phyloP scores from a whole-genome alignment of 1,140 invertebrate genomes.

The Lasioglossum baleicum region DNA sequence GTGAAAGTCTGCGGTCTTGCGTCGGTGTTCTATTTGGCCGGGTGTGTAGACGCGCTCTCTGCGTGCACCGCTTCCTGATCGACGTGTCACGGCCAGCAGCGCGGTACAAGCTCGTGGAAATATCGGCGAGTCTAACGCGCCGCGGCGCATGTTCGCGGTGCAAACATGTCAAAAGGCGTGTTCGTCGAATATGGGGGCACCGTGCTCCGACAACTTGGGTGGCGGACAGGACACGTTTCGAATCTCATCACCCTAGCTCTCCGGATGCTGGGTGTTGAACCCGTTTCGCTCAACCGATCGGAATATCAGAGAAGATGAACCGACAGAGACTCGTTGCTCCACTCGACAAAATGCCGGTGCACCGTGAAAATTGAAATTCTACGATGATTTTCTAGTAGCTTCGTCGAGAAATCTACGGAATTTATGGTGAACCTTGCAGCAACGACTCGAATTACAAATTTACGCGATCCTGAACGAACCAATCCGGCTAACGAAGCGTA shows the following conservation, averaged over 20 bases:
- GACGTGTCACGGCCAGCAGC: conserved; percentile 28
- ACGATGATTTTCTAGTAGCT: too few species aligned
- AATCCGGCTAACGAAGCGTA: not conserved
- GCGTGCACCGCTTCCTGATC: conserved; percentile 31
- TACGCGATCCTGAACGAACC: not conserved
- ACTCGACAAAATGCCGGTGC: too few species aligned
- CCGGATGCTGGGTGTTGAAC: conserved; percentile 36
- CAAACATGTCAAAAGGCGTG: conserved; percentile 47
- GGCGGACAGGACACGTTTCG: conserved; percentile 41
- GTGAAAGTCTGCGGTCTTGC: conserved; percentile 7
- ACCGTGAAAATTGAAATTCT: too few species aligned
- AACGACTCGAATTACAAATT: too few species aligned
- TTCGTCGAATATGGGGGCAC: conserved; percentile 34
- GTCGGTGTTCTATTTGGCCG: conserved; percentile 17
- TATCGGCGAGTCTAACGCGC: conserved; percentile 25
- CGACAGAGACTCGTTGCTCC: conserved; percentile 31
- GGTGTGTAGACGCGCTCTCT: not conserved
- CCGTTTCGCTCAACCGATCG: conserved; percentile 37
- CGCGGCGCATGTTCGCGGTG: conserved; percentile 37
- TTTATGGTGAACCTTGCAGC: too few species aligned
- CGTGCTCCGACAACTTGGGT: conserved; percentile 46
- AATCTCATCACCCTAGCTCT: conserved; percentile 32
- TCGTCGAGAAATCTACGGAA: too few species aligned
- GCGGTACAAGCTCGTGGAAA: conserved; percentile 3
- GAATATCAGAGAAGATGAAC: conserved; percentile 47